Evolutionary conservation across 1,140 invertebrate species (phyloP).

Genomic region (Apis laboriosa): DNA sequence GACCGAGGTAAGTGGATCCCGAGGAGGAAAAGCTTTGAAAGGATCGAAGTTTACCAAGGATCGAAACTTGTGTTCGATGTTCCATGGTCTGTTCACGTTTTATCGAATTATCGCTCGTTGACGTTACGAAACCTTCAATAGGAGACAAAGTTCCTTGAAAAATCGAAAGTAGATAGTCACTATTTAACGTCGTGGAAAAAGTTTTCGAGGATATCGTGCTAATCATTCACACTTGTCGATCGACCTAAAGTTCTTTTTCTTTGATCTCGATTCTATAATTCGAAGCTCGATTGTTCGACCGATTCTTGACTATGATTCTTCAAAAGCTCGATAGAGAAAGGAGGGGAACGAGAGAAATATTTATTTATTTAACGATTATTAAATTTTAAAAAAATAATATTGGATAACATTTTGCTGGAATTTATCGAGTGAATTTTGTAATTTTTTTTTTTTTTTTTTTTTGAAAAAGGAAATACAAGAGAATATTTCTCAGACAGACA

Average conservation of each 20-base stretch:
- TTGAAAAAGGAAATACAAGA: too few species aligned
- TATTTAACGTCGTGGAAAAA: background rate
- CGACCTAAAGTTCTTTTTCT: background rate
- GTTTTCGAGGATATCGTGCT: background rate
- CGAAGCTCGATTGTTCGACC: too few species aligned
- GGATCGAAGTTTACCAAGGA: conserved; percentile 4
- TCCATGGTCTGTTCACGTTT: conserved; percentile 14
- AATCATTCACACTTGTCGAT: background rate
- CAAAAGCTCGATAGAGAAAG: too few species aligned
- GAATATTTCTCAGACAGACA: too few species aligned
- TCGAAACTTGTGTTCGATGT: conserved; percentile 2
- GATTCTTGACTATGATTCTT: too few species aligned
- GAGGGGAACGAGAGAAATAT: too few species aligned
- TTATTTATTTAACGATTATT: background rate
- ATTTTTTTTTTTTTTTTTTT: too few species aligned
- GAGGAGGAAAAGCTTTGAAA: conserved; percentile 20
- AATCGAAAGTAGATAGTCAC: background rate
- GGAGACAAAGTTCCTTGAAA: background rate
- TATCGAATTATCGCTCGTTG: conserved; percentile 25
- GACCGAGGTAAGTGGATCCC: conserved; percentile 16
- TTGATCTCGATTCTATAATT: background rate
- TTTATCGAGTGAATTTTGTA: background rate
- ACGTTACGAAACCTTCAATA: too few species aligned
- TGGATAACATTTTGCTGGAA: background rate
- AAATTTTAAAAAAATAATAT: background rate